Base-by-base conservation (phyloP, 2,797 vertebrate genomes). In the Numenius phaeopus region DNA sequence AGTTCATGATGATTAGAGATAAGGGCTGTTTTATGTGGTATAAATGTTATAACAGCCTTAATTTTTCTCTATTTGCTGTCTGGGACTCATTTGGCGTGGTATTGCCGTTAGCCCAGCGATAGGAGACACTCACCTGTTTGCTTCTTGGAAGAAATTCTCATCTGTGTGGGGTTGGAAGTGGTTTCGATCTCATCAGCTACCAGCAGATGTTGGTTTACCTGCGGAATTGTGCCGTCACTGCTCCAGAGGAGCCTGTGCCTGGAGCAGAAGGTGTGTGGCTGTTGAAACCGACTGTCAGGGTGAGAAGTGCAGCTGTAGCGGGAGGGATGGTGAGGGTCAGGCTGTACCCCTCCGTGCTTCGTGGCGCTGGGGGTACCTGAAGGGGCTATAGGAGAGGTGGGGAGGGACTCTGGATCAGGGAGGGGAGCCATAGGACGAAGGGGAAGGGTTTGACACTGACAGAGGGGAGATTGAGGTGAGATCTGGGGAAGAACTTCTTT, bases 331-430 rank as follows among this genome's bases (percentile, higher is more conserved):
- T 2, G 39, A 19, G 18, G 79, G 65, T 22, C 65, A 21, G 50
- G 1, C 29, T 9, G 5, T 52, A 5, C 15, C 70, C 39, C n/a
- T 29, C 0, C 0, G 12, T 17, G 21, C 24, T 47, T 5, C 2
- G 9, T 19, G 49, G 21, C 19, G n/a, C 81, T 64, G 44, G 3
- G 32, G 77, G 29, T 20, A 3, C 1, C 50, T 27, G 16, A 52
- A 52, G 26, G 16, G 50, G 50, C 50, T 52, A 16, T 27, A 52
- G 50, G 50, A 52, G 27, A 52, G 26, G 14, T 9, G 49, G 26
- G 12, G 47, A 23, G 13, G 23, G 11, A 37, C 34, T 12, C 22
- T 49, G 24, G 47, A 49, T 50, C 23, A 26, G 49, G 50, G 26
- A 50, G 14, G 26, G 50, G 26, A 52, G 26, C 26, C 14, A 27